Base-by-base conservation (phyloP, 1,140 invertebrate species). In the Monomorium pharaonis region DNA sequence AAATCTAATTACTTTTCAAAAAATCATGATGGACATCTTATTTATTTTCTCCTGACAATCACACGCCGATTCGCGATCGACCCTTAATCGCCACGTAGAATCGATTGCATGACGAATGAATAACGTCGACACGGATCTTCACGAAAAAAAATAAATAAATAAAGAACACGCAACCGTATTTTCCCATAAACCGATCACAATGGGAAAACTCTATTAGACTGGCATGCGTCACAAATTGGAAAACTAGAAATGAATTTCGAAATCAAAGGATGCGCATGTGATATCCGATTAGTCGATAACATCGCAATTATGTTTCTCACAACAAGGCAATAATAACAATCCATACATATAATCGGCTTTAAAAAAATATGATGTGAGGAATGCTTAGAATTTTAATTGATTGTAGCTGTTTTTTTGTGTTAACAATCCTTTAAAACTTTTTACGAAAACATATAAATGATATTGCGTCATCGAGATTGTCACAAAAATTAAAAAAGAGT, bases 21-120 rank as follows among this genome's bases (percentile, higher is more conserved):
- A 81, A 58, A 60, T 72, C 4, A 60, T 27, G 16, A 18, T 10
- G 21, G 37, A 7, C 24, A 21, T 27, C 51, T 70, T 16, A 72
- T 16, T 58, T 58, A 51, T 69, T 69, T 33, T n/a, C 18, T 9
- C 9, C 27, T 58, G 54, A 83, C 51, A 83, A 44, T 74, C 51
- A 42, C 78, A 83, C 54, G 37, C n/a, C 21, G 7, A 12, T 72
- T 49, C 37, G 60, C 58, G 33, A 85, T 85, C 74, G 21, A 63
- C 33, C 42, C 49, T 56, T 80, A 65, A 77, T 67, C 60, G 56
- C 49, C 60, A 54, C 47, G 37, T 65, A 85, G 9, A 85, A 80
- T 80, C 47, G 37, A 67, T 80, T 37, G 75, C 33, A 56, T 67
- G 58, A 84, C 60, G 56, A 76, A 84, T 76, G 76, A 67, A 85